Evolutionary conservation across 2,888 invertebrate genomes (phyloP).

Genomic region (Dicranocentrus wangi): DNA sequence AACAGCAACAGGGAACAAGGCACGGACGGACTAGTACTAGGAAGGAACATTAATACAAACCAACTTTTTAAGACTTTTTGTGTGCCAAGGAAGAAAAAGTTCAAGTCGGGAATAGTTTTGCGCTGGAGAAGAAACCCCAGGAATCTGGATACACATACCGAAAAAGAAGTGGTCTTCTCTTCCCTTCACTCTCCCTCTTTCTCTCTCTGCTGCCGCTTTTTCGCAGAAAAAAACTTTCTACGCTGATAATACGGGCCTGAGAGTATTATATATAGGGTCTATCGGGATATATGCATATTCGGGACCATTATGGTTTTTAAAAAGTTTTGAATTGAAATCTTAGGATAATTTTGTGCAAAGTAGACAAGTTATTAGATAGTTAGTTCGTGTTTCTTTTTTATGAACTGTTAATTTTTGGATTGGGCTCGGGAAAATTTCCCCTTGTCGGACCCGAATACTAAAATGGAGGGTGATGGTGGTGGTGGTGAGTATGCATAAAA

Average conservation of each 20-base stretch:
- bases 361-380: slow-evolving; percentile 58
- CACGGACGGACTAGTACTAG: neutral
- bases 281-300: too few relatives aligned
- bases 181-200: too few relatives aligned
- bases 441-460: too few relatives aligned
- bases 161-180: neutral
- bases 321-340: slow-evolving; percentile 53
- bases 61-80: slow-evolving; percentile 2
- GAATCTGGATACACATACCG: neutral
- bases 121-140: neutral
- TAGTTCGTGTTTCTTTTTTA: slow-evolving; percentile 49
- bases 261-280: too few relatives aligned
- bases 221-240: too few relatives aligned
- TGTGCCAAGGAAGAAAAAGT: slow-evolving; percentile 4
- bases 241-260: too few relatives aligned
- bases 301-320: neutral
- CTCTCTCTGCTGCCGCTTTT: too few relatives aligned
- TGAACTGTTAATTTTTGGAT: slow-evolving; percentile 61
- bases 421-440: slow-evolving; percentile 35
- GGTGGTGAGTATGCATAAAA: neutral
- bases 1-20: slow-evolving; percentile 24
- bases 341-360: slow-evolving; percentile 56
- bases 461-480: too few relatives aligned
- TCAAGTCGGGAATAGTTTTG: neutral
- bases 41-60: neutral